Evolutionary conservation across 2,888 invertebrate species (phyloP), one percentile per base, ranked within the genome.

Genomic region (Trachelus troglodyta): DNA sequence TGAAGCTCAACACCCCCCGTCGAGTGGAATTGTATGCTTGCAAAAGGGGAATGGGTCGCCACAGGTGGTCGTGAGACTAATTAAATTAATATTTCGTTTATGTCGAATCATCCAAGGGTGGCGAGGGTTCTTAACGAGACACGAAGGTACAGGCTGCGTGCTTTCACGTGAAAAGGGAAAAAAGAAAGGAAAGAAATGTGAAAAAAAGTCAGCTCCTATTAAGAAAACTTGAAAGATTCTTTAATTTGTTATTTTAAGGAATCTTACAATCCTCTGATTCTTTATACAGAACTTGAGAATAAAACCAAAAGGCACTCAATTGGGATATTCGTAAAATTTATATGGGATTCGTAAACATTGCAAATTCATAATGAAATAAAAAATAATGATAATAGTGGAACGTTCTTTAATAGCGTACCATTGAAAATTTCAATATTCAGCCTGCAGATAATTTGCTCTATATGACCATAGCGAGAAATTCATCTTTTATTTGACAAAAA

Each of bases 31-130:
- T 74, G 31, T 71, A 31, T 40, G 74, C 69, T 75, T 35, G 34
- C 75, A 34, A 23, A 56, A 2, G 35, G 69, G 69, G 69, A 12
- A 31, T 4, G 9, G 23, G 31, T 69, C 77, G 75, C 77, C 75
- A 77, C 77, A 77, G 77, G 77, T 69, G 75, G 69, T n/a, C 40
- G 30, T 11, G 15, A 74, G 6, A 34, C 6, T 77, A 40, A 75
- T 75, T 75, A 77, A 77, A 77, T 77, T 77, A 74, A 77, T 77
- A 75, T 75, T 69, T 71, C 75, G 37, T 37, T 77, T 37, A 33
- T 74, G 35, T 74, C 69, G 33, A 34, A 71, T 69, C 76, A 77
- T n/a, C 74, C 34, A 31, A 34, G 75, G 69, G 40, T 34, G 35
- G 69, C 15, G 69, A 56, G 23, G 23, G 23, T 56, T 56, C 56